Evolutionary conservation across 2,797 vertebrate species (phyloP), one percentile per base, ranked within the genome.

Genomic region (Lacerta bilineata): DNA sequence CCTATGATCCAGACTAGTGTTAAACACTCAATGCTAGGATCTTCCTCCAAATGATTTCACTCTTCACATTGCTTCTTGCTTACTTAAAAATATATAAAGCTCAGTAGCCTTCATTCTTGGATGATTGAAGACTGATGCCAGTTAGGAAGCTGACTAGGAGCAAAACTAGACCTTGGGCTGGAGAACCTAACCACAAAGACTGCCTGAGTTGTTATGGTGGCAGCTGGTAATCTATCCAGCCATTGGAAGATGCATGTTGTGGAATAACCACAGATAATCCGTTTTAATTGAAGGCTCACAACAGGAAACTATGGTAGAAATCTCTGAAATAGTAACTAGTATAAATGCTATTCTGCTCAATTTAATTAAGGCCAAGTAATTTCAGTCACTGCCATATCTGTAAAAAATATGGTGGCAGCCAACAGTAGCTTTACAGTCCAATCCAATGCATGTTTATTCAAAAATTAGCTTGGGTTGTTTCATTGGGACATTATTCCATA

Each of bases 21-120:
- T 27, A 4, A 2, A 33, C 61, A 82, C 0, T 55, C 0, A 0
- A 55, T 72, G 84, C 25, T 25, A 29, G 25, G 27, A 6, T 15
- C 11, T 0, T 0, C 68, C 78, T 90, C 78, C 86, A 74, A 59
- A 61, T 29, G 66, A 66, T 23, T 87, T 69, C 91, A 72, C 3
- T 36, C 33, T 72, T 50, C 27, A 64, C 75, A 71, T 90, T 33
- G 27, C 61, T 43, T 72, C 17, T 27, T 88, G 84, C 72, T 29
- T 71, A 92, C 78, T 0, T 1, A 0, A 79, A 90, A 55, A 55
- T 4, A 55, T 4, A 55, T 4, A 55, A 55, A 55, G 50, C 50
- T 55, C 50, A 84, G 72, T 29, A 94, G 85, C 69, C 75, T 88
- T 89, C 89, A n/a, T 69, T 61, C 74, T 89, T 0, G 0, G 43